Evolutionary conservation across 1,140 invertebrate species (phyloP).

Genomic region (Drosophila tani): DNA sequence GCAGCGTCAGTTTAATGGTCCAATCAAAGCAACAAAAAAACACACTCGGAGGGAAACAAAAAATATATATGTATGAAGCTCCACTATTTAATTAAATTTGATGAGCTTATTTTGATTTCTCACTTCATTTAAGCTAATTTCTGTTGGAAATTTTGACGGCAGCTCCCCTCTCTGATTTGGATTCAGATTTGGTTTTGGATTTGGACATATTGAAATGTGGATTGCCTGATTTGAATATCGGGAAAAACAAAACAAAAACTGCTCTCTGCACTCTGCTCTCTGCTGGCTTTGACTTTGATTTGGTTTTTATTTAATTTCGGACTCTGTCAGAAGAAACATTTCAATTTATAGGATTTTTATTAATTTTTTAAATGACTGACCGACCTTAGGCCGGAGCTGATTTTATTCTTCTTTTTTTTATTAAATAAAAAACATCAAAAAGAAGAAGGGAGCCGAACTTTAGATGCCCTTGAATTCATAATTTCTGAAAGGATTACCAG

Average conservation of each 20-base stretch:
- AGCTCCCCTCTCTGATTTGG: conserved; percentile 25
- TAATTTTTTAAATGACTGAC: conserved; percentile 72
- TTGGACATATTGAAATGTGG: conserved; percentile 41
- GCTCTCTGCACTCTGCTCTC: not conserved
- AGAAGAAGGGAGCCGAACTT: not conserved
- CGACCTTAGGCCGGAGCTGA: conserved; percentile 45
- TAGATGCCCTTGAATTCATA: not conserved
- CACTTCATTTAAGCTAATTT: conserved; percentile 82
- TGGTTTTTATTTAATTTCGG: conserved; percentile 41
- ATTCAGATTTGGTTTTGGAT: conserved; percentile 56
- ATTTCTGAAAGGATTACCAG: too few species aligned
- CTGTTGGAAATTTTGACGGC: conserved; percentile 56
- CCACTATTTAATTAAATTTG: conserved; percentile 78
- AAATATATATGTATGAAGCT: conserved; percentile 43
- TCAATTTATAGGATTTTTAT: conserved; percentile 75
- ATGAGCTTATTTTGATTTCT: conserved; percentile 80
- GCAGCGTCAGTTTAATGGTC: conserved; percentile 74
- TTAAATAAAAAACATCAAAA: not conserved
- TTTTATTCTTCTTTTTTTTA: conserved; percentile 4
- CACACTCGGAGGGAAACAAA: not conserved
- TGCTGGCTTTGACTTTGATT: conserved; percentile 14
- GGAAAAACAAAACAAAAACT: conserved; percentile 11
- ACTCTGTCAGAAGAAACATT: conserved; percentile 22
- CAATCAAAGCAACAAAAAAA: conserved; percentile 34
- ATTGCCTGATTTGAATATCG: conserved; percentile 35